Percentiles rank a stretch among this genome's conserved stretches.
phyloP scores from a whole-genome alignment of 2,113 vertebrate genomes.

The Tragelaphus scriptus region DNA sequence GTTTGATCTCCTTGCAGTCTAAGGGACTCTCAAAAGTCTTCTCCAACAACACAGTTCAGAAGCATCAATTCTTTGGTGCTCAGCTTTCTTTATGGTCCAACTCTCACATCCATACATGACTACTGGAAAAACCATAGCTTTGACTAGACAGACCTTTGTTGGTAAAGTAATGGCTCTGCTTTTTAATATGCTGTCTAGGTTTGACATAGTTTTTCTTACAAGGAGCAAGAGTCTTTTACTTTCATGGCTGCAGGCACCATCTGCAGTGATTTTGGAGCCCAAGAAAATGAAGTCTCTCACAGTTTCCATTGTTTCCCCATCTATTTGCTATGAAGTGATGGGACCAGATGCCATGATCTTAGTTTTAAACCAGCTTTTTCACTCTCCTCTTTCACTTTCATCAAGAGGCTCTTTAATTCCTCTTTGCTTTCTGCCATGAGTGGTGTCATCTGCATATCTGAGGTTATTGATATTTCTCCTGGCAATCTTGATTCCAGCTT shows the following conservation, averaged over 20 bases:
- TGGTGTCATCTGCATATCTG: background rate
- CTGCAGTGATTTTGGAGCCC: background rate
- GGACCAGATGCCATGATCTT: background rate
- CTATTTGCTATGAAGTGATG: background rate
- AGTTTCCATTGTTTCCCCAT: background rate
- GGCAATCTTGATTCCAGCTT: background rate
- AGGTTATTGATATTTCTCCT: background rate
- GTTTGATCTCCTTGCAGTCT: background rate
- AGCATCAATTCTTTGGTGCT: background rate
- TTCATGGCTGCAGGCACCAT: background rate
- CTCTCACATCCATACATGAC: background rate
- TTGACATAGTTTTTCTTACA: background rate
- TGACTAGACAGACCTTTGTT: background rate
- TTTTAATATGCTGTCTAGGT: background rate
- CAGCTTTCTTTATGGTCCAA: background rate
- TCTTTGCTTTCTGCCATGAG: background rate
- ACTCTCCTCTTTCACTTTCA: background rate
- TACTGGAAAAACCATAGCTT: background rate
- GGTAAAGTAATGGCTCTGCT: background rate
- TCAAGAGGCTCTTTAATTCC: background rate
- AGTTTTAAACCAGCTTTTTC: background rate
- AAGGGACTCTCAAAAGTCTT: background rate
- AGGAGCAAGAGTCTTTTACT: background rate
- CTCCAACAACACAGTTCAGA: background rate
- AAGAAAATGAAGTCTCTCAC: background rate